Percentiles rank a stretch among this genome's conserved stretches.
Evolutionary conservation across 2,888 invertebrate species (phyloP).

Genomic region (Nipponacmea schrenckii): DNA sequence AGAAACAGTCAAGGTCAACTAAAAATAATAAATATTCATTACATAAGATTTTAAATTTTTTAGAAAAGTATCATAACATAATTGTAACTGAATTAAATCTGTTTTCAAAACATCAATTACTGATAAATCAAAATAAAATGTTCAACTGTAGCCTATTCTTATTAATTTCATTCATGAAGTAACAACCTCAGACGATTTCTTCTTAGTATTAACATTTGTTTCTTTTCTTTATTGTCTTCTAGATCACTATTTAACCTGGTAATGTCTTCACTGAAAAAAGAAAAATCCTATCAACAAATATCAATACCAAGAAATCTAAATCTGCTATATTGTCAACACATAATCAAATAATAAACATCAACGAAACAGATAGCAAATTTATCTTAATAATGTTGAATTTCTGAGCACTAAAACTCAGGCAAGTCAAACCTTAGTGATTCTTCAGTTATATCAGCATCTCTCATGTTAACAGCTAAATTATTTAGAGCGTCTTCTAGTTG

Average conservation of each 20-base stretch:
- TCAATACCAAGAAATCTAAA: no score
- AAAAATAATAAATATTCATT: background rate
- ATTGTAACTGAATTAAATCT: no score
- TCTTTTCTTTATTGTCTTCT: conserved; percentile 42
- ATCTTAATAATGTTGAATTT: no score
- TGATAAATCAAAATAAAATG: no score
- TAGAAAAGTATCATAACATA: no score
- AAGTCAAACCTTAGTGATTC: conserved; percentile 39
- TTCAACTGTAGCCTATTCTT: no score
- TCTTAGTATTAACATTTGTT: conserved; percentile 45
- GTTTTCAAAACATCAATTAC: no score
- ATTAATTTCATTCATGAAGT: background rate
- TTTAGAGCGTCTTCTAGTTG: conserved; percentile 49
- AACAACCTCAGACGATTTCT: conserved; percentile 52
- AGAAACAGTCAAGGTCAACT: background rate
- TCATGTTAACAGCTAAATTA: conserved; percentile 35
- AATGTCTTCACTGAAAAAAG: conserved; percentile 34
- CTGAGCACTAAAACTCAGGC: no score
- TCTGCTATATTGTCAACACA: no score
- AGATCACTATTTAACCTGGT: conserved; percentile 32
- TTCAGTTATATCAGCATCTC: conserved; percentile 35
- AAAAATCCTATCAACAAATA: no score
- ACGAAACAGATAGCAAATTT: no score
- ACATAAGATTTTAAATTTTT: background rate
- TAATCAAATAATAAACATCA: no score